Evolutionary conservation across 1,140 invertebrate genomes (phyloP).

Genomic region (Leptinotarsa lineolata): DNA sequence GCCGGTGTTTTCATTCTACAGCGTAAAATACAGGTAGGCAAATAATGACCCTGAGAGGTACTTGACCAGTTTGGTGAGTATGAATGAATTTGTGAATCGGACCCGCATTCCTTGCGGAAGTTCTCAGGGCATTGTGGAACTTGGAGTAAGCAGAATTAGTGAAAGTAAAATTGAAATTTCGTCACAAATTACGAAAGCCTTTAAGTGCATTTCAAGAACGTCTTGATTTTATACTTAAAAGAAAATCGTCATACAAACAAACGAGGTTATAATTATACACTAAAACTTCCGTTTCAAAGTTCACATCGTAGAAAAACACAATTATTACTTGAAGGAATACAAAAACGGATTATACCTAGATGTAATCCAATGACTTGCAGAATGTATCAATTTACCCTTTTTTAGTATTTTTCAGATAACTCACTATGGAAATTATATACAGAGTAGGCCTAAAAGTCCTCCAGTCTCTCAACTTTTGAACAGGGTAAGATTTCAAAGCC

Average conservation of each 20-base stretch:
- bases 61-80: slow-evolving; percentile 2
- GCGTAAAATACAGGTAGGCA: background rate
- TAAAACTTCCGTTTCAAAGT: too few relatives aligned
- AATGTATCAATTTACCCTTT: too few relatives aligned
- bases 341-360: too few relatives aligned
- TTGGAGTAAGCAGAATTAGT: background rate
- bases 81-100: background rate
- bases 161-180: background rate
- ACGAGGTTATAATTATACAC: background rate
- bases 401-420: too few relatives aligned
- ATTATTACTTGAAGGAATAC: too few relatives aligned
- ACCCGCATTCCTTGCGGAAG: background rate
- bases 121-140: background rate
- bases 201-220: background rate
- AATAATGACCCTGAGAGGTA: background rate
- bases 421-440: too few relatives aligned
- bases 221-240: background rate
- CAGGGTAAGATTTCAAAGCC: too few relatives aligned
- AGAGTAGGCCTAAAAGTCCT: too few relatives aligned
- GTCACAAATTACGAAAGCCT: background rate
- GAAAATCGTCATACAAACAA: background rate
- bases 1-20: background rate
- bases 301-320: too few relatives aligned
- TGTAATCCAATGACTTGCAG: too few relatives aligned
- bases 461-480: too few relatives aligned